These are phyloP conservation scores for Pinctada fucata DNA, from an alignment of 2,888 invertebrate genomes.

Conservation along the genomic window DNA sequence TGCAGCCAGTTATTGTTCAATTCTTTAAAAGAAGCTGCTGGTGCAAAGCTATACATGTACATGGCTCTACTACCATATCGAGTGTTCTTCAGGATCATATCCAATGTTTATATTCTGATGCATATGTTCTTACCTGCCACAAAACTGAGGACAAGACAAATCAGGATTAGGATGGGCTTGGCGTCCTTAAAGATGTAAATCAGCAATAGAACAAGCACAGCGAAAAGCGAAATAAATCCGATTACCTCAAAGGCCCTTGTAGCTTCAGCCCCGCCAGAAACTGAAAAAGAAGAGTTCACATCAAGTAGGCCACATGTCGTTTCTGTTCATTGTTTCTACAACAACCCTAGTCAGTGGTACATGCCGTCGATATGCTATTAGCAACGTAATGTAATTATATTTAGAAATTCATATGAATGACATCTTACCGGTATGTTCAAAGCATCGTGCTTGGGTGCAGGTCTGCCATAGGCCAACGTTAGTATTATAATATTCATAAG, in stretches of 20 bases:
- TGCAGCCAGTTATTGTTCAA: no score
- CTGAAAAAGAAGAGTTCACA: conserved; percentile 4
- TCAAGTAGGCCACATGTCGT: no score
- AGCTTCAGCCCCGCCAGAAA: conserved; percentile 8
- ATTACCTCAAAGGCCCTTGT: conserved; percentile 30
- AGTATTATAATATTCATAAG: neutral
- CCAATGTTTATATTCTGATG: no score
- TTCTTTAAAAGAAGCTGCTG: no score
- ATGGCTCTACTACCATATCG: no score
- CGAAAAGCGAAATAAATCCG: conserved; percentile 22
- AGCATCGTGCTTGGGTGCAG: neutral
- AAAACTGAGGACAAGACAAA: conserved; percentile 38
- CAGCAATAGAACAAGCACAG: conserved; percentile 21
- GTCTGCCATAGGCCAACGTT: conserved; percentile 13
- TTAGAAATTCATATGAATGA: no score
- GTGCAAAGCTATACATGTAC: no score
- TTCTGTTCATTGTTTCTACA: no score
- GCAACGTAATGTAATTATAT: no score
- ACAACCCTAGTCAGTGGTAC: no score
- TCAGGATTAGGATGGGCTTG: conserved; percentile 35
- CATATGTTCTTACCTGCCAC: conserved; percentile 38
- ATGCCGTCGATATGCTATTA: no score
- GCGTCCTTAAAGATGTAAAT: conserved; percentile 29
- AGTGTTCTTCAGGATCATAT: no score
- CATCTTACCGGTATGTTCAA: neutral